Percentiles rank a stretch among this genome's conserved stretches.
Evolutionary conservation across 1,140 invertebrate species (phyloP).

Genomic region (Drosophila kurseongensis): DNA sequence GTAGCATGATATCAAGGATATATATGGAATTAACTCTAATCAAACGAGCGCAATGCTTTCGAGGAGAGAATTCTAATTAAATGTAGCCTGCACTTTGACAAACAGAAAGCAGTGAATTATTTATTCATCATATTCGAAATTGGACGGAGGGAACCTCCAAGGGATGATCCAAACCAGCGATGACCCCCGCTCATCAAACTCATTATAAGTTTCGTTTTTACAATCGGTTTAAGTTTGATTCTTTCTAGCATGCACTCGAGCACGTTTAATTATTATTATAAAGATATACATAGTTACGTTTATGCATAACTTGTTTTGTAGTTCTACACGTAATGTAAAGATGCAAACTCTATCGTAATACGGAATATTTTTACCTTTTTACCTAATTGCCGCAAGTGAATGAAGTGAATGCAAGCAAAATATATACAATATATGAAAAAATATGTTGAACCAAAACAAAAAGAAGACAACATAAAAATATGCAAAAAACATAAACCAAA

Average conservation of each 20-base stretch:
- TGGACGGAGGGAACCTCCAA: constrained; percentile 7
- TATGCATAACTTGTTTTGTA: constrained; percentile 74
- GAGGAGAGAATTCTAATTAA: constrained; percentile 35
- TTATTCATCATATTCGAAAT: constrained; percentile 56
- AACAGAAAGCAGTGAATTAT: constrained; percentile 67
- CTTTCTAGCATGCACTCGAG: constrained; percentile 27
- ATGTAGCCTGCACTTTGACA: constrained; percentile 54
- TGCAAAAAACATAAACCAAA: constrained; percentile 62
- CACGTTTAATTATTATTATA: constrained; percentile 49
- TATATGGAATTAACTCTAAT: constrained; percentile 25
- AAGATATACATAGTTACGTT: constrained; percentile 42
- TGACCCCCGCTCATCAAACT: constrained; percentile 10
- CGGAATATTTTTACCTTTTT: constrained; percentile 68
- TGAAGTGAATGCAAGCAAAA: constrained; percentile 52
- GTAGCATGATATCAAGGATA: constrained; percentile 21
- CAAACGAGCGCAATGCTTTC: constrained; percentile 25
- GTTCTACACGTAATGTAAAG: constrained; percentile 76
- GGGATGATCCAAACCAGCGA: constrained; percentile 19
- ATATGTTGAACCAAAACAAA: constrained; percentile 64
- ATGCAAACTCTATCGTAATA: constrained; percentile 53
- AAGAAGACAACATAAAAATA: constrained; percentile 35
- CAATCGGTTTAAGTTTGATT: constrained; percentile 18
- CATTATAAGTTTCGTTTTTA: constrained; percentile 17
- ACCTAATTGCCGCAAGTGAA: constrained; percentile 48
- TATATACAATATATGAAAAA: constrained; percentile 63